These are phyloP conservation scores for Dipus sagitta DNA, from an alignment of 2,797 vertebrate species.

Conservation along the genomic window DNA sequence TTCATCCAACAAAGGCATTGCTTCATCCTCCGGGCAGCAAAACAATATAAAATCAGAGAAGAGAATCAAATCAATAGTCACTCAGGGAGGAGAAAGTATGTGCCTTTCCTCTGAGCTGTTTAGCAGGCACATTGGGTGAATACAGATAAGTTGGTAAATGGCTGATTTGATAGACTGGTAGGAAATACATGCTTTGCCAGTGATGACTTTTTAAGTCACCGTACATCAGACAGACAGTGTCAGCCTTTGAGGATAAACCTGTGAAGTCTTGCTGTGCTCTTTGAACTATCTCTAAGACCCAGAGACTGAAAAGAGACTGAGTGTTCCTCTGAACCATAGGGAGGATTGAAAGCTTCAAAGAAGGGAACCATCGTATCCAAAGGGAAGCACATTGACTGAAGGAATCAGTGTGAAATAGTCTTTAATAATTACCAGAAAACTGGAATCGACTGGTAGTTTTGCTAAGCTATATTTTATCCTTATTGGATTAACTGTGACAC, in stretches of 20 bases:
- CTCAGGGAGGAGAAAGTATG: conserved; percentile 83
- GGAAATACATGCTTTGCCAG: conserved; percentile 88
- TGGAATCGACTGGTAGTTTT: conserved; percentile 89
- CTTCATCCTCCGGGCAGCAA: conserved; percentile 79
- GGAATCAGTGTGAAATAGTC: conserved; percentile 89
- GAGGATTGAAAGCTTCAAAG: conserved; percentile 90
- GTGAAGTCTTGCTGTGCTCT: conserved; percentile 89
- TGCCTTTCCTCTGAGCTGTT: conserved; percentile 86
- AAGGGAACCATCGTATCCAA: conserved; percentile 85
- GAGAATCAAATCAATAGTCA: conserved; percentile 88
- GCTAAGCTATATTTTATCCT: conserved; percentile 91
- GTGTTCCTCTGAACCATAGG: conserved; percentile 87
- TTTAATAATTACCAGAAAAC: conserved; percentile 91
- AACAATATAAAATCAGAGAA: conserved; percentile 87
- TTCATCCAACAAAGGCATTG: conserved; percentile 77
- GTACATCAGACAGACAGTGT: conserved; percentile 91
- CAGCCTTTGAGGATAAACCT: conserved; percentile 91
- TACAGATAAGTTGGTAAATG: conserved; percentile 91
- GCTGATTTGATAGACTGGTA: conserved; percentile 87
- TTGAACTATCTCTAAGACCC: conserved; percentile 89
- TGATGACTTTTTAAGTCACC: conserved; percentile 90
- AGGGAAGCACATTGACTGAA: conserved; percentile 88
- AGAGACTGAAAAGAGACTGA: conserved; percentile 85
- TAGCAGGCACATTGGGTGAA: conserved; percentile 84
- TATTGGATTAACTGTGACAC: conserved; percentile 92